A percentile compares a stretch with the other conserved stretches of the same genome.
These are phyloP conservation scores for Dolichotis patagonum DNA, from an alignment of 2,113 vertebrate species.

Conservation along the genomic window DNA sequence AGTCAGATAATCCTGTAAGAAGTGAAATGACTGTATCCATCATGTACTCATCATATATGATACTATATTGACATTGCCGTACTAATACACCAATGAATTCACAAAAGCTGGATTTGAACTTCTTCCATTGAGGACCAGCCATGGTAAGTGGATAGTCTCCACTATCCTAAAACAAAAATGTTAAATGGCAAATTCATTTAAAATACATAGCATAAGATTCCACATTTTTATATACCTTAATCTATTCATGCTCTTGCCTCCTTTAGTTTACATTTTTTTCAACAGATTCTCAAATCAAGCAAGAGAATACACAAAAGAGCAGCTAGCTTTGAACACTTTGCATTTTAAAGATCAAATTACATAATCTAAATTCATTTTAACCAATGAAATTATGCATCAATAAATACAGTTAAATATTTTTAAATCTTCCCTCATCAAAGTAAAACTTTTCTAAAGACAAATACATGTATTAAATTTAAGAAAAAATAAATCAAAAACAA, in stretches of 20 bases:
- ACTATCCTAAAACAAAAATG: constrained; percentile 91
- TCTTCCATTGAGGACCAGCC: constrained; percentile 99
- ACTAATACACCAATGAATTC: constrained; percentile 98
- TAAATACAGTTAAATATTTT: constrained; percentile 16
- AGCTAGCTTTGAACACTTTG: constrained; percentile 10
- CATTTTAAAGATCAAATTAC: constrained; percentile 49
- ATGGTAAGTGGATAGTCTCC: constrained; percentile 99
- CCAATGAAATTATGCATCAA: constrained; percentile 32
- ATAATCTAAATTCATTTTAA: constrained; percentile 39
- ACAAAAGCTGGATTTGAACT: constrained; percentile 99
- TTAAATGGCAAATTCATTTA: constrained; percentile 57
- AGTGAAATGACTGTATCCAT: constrained; percentile 99
- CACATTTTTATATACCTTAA: neutral
- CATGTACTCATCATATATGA: constrained; percentile 99
- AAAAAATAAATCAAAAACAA: constrained; percentile 43
- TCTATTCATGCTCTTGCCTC: neutral
- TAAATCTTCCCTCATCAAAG: neutral
- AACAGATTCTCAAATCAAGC: constrained; percentile 41
- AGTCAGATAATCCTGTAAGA: constrained; percentile 98
- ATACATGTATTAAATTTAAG: neutral
- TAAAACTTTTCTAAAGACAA: constrained; percentile 20
- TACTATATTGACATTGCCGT: constrained; percentile 99
- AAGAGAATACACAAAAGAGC: neutral
- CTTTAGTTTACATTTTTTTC: constrained; percentile 31
- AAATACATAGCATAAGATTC: constrained; percentile 34